A percentile compares a stretch with the other conserved stretches of the same genome.
Evolutionary conservation across 2,113 vertebrate species (phyloP).

Genomic region (Butastur rufipennis): DNA sequence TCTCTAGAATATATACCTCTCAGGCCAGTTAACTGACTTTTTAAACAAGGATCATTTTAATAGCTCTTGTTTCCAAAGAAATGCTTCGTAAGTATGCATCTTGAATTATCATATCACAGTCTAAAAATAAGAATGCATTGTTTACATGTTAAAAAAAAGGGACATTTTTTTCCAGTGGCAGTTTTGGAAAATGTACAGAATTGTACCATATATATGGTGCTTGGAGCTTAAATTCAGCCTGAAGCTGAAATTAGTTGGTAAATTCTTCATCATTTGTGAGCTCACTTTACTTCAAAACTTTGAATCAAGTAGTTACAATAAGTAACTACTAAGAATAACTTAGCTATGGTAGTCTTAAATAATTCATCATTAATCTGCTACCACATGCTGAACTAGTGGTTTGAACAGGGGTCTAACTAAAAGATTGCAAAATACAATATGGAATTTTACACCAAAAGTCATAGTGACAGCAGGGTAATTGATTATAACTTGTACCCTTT

Average conservation of each 20-base stretch:
- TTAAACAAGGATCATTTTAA: background rate
- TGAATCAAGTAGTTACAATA: background rate
- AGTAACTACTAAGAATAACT: background rate
- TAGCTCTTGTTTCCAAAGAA: background rate
- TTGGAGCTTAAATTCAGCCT: background rate
- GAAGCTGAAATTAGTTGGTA: background rate
- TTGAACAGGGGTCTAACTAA: slow-evolving; percentile 75
- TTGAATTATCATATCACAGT: background rate
- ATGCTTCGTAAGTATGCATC: background rate
- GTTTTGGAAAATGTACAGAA: background rate
- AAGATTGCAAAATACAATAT: slow-evolving; percentile 62
- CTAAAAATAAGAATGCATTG: background rate
- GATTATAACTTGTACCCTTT: background rate
- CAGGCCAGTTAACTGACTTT: background rate
- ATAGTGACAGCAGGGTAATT: background rate
- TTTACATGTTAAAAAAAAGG: background rate
- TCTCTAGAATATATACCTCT: background rate
- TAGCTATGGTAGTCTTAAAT: background rate
- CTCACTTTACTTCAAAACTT: background rate
- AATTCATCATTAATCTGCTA: slow-evolving; percentile 59
- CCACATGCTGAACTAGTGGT: slow-evolving; percentile 57
- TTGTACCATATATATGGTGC: background rate
- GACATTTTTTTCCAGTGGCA: background rate
- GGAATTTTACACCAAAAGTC: background rate
- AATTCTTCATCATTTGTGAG: background rate